Evolutionary conservation across 2,888 invertebrate species (phyloP), one percentile per base, ranked within the genome.

Genomic region (Cataglyphis cursor): DNA sequence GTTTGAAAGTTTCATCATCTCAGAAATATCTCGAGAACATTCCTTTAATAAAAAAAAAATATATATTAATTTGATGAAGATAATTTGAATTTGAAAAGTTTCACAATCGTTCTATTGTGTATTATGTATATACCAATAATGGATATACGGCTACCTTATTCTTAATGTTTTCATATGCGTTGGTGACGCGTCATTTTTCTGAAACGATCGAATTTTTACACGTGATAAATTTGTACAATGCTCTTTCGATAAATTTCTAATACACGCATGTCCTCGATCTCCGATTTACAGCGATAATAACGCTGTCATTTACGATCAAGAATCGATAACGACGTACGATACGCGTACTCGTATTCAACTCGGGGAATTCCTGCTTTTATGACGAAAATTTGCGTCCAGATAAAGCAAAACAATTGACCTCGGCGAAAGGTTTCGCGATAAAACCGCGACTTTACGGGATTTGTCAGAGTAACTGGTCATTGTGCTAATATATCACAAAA

Each of bases 1-100:
- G 10, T 64, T 72, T 84, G 83, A 82, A 82, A 90, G 86, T 88
- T 72, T 76, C 87, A 73, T 76, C 59, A 54, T 57, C 38, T 44
- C 48, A 18, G n/a, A 73, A 61, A 61, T 5, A 12, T 74, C 38
- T 74, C 24, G n/a, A 38, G 24, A 51, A 66, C 3, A 66, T 66
- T 62, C 0, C 21, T 48, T 57, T 21, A 9, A 44, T 31, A 24
- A 38, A 38, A 48, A 57, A 38, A 57, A 72, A 28, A 10, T 4
- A 44, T 44, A 62, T 74, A 18, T 21, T 21, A 74, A 35, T 62
- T 21, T 4, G 8, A 35, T 65, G 8, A 9, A 44, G 8, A 31
- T 48, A 62, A 75, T 51, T 76, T 59, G 3, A 66, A 66, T 38
- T 65, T 28, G 3, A 35, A 54, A 51, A 38, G 12, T 66, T 64